Evolutionary conservation across 2,888 invertebrate species (phyloP), one percentile per base, ranked within the genome.

Genomic region (Icerya purchasi): DNA sequence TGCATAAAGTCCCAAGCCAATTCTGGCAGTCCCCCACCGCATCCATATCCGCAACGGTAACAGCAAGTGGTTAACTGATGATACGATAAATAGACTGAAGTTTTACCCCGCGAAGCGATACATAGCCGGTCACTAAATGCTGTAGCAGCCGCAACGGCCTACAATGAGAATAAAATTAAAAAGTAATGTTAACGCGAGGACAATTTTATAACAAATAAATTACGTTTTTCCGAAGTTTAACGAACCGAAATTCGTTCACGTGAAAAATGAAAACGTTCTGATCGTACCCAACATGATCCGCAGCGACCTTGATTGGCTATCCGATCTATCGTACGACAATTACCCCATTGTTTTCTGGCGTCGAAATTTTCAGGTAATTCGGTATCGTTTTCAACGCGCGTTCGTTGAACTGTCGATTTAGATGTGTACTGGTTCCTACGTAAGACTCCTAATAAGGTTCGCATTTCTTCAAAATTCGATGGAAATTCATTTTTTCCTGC

Each of bases 261-360:
- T n/a, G n/a, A n/a, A n/a, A n/a, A n/a, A n/a, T n/a, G n/a, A n/a
- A n/a, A n/a, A n/a, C n/a, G n/a, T n/a, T n/a, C n/a, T n/a, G n/a
- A n/a, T n/a, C n/a, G 65, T 69, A 78, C 78, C 80, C 80, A 81
- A 70, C 93, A 93, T 51, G 90, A 90, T 24, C 93, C 92, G 70
- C 92, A 93, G 19, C 85, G 83, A 18, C 86, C 87, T 71, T 90
- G 89, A 72, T 90, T 88, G 65, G 88, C 76, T 61, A 90, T 79
- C 73, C 86, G 85, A 57, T 76, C 75, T 66, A 93, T 79, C 10
- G 89, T 86, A 0, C 87, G 85, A 68, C 93, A 93, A 67, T 86
- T 69, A 0, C 87, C 80, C 90, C 91, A 93, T 62, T 83, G 75
- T 58, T 76, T 73, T 50, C 90, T 76, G 0, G 90, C 73, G 74